phyloP scores from a whole-genome alignment of 2,797 vertebrate genomes.

The Rhinichthys osculus region DNA sequence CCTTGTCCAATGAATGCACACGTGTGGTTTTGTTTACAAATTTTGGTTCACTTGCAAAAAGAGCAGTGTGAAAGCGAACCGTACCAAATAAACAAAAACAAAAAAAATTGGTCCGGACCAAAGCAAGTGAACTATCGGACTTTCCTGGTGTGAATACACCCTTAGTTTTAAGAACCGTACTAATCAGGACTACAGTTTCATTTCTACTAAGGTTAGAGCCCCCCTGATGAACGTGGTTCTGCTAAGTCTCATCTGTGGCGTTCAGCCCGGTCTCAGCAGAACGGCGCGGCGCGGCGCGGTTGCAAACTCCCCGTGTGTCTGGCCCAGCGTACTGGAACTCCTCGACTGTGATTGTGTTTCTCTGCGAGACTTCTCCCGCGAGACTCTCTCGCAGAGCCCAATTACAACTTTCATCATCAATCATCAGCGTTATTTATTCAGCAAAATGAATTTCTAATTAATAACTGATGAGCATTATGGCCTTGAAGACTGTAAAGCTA shows the following conservation, averaged over 20 bases:
- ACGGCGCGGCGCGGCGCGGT: not conserved
- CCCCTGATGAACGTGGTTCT: not conserved
- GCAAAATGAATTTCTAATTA: slow-evolving; percentile 99
- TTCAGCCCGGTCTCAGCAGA: slow-evolving; percentile 18
- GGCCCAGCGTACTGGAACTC: slow-evolving; percentile 68
- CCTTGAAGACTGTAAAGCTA: slow-evolving; percentile 94
- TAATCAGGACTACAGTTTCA: not conserved
- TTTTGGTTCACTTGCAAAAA: too few relatives aligned
- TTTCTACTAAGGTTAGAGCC: not conserved
- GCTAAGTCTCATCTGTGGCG: slow-evolving; percentile 24
- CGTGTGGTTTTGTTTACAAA: too few relatives aligned
- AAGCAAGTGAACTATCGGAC: too few relatives aligned
- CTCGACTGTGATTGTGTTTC: slow-evolving; percentile 85
- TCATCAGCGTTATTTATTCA: slow-evolving; percentile 99
- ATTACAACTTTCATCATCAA: slow-evolving; percentile 99
- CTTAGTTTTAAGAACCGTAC: not conserved
- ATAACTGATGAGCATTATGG: slow-evolving; percentile 99
- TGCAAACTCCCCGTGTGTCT: slow-evolving; percentile 24
- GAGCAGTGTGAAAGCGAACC: too few relatives aligned
- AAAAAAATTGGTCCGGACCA: too few relatives aligned
- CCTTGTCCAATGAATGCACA: too few relatives aligned
- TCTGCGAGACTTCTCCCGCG: slow-evolving; percentile 85
- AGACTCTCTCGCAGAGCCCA: slow-evolving; percentile 91
- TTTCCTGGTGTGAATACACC: too few relatives aligned
- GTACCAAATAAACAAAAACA: too few relatives aligned